Percentiles rank a stretch among this genome's conserved stretches.
These are phyloP conservation scores for Dicentrarchus labrax DNA, from an alignment of 2,113 vertebrate genomes.

Conservation along the genomic window DNA sequence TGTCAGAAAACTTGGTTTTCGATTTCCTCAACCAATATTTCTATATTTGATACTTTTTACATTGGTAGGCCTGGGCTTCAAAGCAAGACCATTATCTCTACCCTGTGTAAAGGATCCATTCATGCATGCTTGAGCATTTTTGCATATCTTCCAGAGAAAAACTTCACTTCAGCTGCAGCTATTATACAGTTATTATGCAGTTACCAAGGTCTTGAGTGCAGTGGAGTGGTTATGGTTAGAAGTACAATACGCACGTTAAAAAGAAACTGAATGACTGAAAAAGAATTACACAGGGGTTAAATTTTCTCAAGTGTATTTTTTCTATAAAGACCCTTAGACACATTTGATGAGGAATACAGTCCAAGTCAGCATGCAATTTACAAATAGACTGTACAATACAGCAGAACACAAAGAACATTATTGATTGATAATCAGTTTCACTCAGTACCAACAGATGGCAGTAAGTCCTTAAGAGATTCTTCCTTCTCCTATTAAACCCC, in stretches of 20 bases:
- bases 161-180: not conserved
- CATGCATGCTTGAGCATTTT: not conserved
- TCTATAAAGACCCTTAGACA: too few species aligned
- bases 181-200: not conserved
- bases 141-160: not conserved
- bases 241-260: not conserved
- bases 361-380: not conserved
- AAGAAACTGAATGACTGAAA: not conserved
- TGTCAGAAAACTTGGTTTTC: not conserved
- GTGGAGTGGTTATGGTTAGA: not conserved
- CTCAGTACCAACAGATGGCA: constrained; percentile 80
- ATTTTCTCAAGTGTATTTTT: not conserved
- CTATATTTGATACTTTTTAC: not conserved
- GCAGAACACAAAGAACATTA: constrained; percentile 4
- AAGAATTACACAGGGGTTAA: too few species aligned
- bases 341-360: not conserved
- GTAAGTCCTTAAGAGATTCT: constrained; percentile 71
- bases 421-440: constrained; percentile 60
- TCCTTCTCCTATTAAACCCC: constrained; percentile 32
- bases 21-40: not conserved
- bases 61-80: not conserved
- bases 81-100: not conserved
- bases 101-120: not conserved
- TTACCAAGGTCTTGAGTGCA: not conserved
- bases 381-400: not conserved